A percentile compares a stretch with the other conserved stretches of the same genome.
Evolutionary conservation across 1,140 invertebrate genomes (phyloP).

Genomic region (Agrypnia vestita): DNA sequence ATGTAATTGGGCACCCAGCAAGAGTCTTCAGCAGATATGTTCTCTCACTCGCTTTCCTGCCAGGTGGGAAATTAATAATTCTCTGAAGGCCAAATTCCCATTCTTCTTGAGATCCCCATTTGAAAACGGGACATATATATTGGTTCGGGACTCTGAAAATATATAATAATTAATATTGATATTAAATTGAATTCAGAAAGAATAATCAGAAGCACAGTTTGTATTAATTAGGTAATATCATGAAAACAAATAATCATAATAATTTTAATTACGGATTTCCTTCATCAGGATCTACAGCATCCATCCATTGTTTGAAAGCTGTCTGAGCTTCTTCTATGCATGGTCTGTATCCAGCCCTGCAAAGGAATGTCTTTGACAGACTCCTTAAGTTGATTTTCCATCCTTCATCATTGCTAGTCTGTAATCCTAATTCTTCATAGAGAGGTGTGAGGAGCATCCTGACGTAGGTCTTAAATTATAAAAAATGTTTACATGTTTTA

Average conservation of each 20-base stretch:
- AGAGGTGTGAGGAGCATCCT: constrained; percentile 77
- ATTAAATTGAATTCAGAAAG: too few species aligned
- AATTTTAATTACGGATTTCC: constrained; percentile 79
- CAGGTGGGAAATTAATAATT: constrained; percentile 80
- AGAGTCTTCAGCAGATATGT: constrained; percentile 84
- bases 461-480: constrained; percentile 75
- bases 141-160: constrained; percentile 79
- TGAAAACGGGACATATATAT: constrained; percentile 84
- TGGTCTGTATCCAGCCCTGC: constrained; percentile 80
- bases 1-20: constrained; percentile 81
- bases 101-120: constrained; percentile 83
- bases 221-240: too few species aligned
- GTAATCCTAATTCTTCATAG: constrained; percentile 76
- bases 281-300: constrained; percentile 78
- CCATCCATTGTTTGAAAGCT: constrained; percentile 80
- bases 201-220: too few species aligned
- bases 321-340: constrained; percentile 80
- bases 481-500: neutral
- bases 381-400: constrained; percentile 77
- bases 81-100: constrained; percentile 85
- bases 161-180: too few species aligned
- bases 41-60: constrained; percentile 79
- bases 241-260: constrained; percentile 5
- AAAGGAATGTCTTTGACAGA: constrained; percentile 79
- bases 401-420: constrained; percentile 73